Conservation (phyloP, 2,797 vertebrate genomes). For the Setipinna tenuifilis region DNA sequence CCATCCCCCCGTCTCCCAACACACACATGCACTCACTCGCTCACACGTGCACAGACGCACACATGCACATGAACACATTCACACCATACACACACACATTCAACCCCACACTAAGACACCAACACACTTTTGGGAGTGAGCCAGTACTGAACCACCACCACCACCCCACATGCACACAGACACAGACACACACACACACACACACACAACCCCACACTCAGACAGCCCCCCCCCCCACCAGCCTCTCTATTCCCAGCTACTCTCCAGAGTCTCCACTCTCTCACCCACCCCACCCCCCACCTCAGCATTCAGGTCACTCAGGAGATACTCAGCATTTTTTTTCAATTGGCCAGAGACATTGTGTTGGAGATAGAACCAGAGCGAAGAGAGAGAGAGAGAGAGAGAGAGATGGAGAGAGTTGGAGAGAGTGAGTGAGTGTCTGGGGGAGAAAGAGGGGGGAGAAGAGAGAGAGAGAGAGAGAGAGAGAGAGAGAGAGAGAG, state of each 20-base stretch:
- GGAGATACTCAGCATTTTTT: conserved; percentile 99
- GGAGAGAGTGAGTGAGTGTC: not conserved
- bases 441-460: conserved; percentile 74
- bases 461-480: conserved; percentile 64
- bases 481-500: conserved; percentile 67
- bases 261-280: conserved; percentile 72
- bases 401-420: not conserved
- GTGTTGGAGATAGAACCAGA: conserved; percentile 69
- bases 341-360: conserved; percentile 96
- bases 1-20: conserved; percentile 47
- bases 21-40: conserved; percentile 34
- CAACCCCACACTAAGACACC: conserved; percentile 72
- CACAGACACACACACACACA: not conserved
- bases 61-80: not conserved
- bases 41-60: conserved; percentile 53
- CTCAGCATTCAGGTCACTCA: conserved; percentile 95
- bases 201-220: not conserved
- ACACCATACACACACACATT: not conserved
- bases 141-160: conserved; percentile 46
- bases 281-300: conserved; percentile 65
- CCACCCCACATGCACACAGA: not conserved
- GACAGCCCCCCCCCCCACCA: not conserved
- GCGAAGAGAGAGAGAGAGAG: conserved; percentile 53
- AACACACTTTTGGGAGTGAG: conserved; percentile 1
- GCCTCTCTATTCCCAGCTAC: not conserved